Evolutionary conservation across 2,888 invertebrate genomes (phyloP).

Genomic region (Trissolcus brochymenae): DNA sequence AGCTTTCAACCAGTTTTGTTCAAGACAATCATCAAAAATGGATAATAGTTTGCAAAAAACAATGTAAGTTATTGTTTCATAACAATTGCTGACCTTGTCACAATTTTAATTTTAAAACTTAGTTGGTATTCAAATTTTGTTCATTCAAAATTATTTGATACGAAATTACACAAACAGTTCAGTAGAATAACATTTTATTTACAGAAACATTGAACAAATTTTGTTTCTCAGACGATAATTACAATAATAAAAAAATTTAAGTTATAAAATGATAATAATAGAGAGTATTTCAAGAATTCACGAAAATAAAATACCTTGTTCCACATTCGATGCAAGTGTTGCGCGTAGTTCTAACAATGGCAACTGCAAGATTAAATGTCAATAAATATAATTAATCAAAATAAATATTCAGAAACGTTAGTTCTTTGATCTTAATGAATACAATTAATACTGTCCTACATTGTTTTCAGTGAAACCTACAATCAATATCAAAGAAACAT

Average conservation of each 20-base stretch:
- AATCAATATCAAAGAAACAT: conserved; percentile 37
- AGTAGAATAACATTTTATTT: no score
- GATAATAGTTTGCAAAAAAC: conserved; percentile 19
- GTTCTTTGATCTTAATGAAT: no score
- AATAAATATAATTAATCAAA: not conserved
- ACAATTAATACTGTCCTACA: not conserved
- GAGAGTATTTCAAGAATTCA: conserved; percentile 41
- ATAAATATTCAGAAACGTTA: not conserved
- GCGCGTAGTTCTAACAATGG: conserved; percentile 5
- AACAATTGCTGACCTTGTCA: not conserved
- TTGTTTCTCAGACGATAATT: no score
- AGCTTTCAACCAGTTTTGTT: not conserved
- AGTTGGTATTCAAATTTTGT: no score
- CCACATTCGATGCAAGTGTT: conserved; percentile 25
- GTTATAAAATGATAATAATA: conserved; percentile 34
- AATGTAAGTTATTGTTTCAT: conserved; percentile 16
- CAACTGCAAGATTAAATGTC: conserved; percentile 1
- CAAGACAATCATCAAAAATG: conserved; percentile 38
- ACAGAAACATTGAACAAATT: no score
- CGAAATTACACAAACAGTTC: not conserved
- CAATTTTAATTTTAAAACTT: not conserved
- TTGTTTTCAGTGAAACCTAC: conserved; percentile 25
- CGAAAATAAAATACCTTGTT: conserved; percentile 53
- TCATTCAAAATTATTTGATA: not conserved
- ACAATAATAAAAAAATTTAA: not conserved